Evolutionary conservation across 2,888 invertebrate species (phyloP).

Genomic region (Hirtodrosophila cameraria): DNA sequence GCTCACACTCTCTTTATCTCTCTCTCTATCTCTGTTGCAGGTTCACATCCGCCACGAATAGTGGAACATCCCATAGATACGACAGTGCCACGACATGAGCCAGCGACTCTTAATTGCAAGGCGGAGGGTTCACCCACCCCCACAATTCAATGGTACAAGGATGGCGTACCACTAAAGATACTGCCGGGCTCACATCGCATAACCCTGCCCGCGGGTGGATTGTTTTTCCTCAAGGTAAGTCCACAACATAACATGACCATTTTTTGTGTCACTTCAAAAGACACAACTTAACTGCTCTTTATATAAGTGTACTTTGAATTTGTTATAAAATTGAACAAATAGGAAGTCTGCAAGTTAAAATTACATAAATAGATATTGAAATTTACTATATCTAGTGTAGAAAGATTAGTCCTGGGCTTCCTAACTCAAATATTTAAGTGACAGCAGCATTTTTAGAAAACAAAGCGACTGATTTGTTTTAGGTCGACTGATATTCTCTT

Average conservation of each 20-base stretch:
- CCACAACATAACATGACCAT: background rate
- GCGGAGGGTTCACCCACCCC: slow-evolving; percentile 93
- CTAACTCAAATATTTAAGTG: too few relatives aligned
- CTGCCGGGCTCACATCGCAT: slow-evolving; percentile 90
- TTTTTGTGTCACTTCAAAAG: background rate
- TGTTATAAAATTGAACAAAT: background rate
- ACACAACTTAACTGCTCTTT: background rate
- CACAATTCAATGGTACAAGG: slow-evolving; percentile 93
- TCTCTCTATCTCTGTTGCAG: slow-evolving; percentile 73
- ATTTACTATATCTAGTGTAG: too few relatives aligned
- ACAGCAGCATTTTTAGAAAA: too few relatives aligned
- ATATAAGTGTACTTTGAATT: background rate
- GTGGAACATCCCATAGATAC: slow-evolving; percentile 96
- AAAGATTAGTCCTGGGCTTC: too few relatives aligned
- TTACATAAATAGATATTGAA: too few relatives aligned
- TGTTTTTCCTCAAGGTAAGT: slow-evolving; percentile 90
- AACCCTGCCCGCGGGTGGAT: slow-evolving; percentile 90
- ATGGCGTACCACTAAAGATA: slow-evolving; percentile 86
- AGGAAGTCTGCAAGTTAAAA: background rate
- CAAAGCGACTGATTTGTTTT: too few relatives aligned
- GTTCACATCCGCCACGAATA: slow-evolving; percentile 90
- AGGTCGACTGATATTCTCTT: too few relatives aligned
- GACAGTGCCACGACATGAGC: slow-evolving; percentile 94
- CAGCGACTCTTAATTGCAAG: slow-evolving; percentile 95
- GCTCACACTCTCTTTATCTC: too few relatives aligned